Conservation (phyloP, 2,888 invertebrate species). For the Patella depressa region DNA sequence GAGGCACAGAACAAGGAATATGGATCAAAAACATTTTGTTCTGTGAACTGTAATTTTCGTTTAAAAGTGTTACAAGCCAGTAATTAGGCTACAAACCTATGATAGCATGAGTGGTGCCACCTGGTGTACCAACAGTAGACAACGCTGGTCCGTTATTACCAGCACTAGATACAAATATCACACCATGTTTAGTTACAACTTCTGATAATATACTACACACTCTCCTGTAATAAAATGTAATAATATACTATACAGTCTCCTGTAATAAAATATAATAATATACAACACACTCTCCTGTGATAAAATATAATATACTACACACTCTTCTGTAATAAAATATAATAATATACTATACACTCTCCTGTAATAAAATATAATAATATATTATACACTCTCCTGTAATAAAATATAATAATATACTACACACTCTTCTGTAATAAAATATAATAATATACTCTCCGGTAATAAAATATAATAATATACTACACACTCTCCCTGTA, state of each 20-base stretch:
- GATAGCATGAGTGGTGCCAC: slow-evolving; percentile 67
- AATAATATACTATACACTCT: slow-evolving; percentile 74
- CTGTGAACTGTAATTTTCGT: too few relatives aligned
- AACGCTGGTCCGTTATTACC: slow-evolving; percentile 96
- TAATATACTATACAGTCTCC: too few relatives aligned
- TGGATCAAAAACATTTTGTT: too few relatives aligned
- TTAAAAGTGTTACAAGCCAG: background rate
- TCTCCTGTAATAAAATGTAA: slow-evolving; percentile 76
- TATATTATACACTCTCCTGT: slow-evolving; percentile 83
- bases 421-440: slow-evolving; percentile 77
- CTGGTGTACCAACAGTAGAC: slow-evolving; percentile 85
- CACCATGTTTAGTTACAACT: slow-evolving; percentile 87
- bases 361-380: slow-evolving; percentile 72
- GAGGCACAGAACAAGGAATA: too few relatives aligned
- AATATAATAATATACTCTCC: too few relatives aligned
- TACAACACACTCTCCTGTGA: too few relatives aligned
- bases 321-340: slow-evolving; percentile 85
- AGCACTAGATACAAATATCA: slow-evolving; percentile 93
- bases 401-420: slow-evolving; percentile 75
- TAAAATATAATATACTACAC: slow-evolving; percentile 77
- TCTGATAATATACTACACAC: slow-evolving; percentile 70
- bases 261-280: background rate
- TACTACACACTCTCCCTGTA: background rate
- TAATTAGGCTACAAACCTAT: slow-evolving; percentile 77
- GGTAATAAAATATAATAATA: too few relatives aligned